Base-by-base conservation (phyloP, 1,140 invertebrate genomes). In the Xylocopa sonorina region DNA sequence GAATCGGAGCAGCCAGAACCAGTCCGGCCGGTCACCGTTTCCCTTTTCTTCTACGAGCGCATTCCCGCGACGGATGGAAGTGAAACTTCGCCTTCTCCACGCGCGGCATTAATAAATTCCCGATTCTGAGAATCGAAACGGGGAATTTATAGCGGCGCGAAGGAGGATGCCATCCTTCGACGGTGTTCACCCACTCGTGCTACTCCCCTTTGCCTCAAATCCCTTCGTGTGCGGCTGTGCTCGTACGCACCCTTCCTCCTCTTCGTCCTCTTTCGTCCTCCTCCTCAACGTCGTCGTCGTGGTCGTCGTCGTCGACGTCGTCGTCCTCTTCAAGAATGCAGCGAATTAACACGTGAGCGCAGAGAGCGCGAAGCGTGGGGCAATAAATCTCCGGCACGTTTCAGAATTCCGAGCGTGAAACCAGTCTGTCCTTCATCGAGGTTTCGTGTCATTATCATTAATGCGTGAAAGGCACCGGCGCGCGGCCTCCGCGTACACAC, bases 361-460 rank as follows among this genome's bases (percentile, higher is more conserved):
- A 60, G 38, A 38, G 69, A 74, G 60, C 69, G 78, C 78, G 64
- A 77, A 64, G 55, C 53, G 46, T n/a, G 55, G 43, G 72, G 62
- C 82, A 76, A 85, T 85, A 85, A 85, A 81, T 85, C 83, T 81
- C 57, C 63, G 41, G 82, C 73, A 84, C 82, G 72, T 79, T 75
- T 84, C 72, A 73, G 78, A 84, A 85, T 85, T 84, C 82, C 82
- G 67, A 29, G 82, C 82, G 41, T 78, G 68, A 62, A 60, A 83
- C 67, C 78, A 69, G 57, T 72, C 68, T 81, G 83, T 84, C 83
- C 83, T 85, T 85, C 83, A 80, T 76, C 53, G 73, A 69, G 55
- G 58, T 78, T 74, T 77, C 83, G 69, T 72, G 71, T 86, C 80
- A 82, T 86, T 82, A 86, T 85, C 84, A 78, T 82, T 85, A 82